These are phyloP conservation scores for Monoplex corrugatus DNA, from an alignment of 2,888 invertebrate genomes.

Conservation along the genomic window DNA sequence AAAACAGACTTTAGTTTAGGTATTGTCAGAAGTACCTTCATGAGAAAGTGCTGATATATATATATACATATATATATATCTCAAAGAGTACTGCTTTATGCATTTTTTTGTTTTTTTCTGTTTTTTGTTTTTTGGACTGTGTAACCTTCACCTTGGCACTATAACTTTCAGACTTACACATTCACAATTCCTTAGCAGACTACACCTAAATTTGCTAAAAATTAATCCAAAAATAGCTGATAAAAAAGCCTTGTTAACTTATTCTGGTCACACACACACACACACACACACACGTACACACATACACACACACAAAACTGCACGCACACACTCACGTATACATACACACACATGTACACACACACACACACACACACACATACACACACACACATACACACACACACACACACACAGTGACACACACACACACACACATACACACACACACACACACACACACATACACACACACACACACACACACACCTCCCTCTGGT, in stretches of 20 bases:
- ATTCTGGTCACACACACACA: neutral
- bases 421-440: slow-evolving; percentile 24
- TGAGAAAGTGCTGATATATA: too few species aligned
- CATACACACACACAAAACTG: slow-evolving; percentile 20
- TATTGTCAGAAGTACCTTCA: too few species aligned
- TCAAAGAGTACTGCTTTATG: too few species aligned
- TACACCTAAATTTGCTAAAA: neutral
- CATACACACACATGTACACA: slow-evolving; percentile 4
- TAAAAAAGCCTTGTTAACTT: too few species aligned
- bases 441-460: slow-evolving; percentile 14
- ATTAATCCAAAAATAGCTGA: too few species aligned
- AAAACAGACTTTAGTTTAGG: too few species aligned
- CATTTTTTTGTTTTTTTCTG: too few species aligned
- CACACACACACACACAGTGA: neutral
- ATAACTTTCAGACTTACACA: neutral
- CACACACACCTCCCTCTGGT: neutral
- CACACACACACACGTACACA: slow-evolving; percentile 29
- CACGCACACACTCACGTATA: slow-evolving; percentile 18
- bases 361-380: neutral
- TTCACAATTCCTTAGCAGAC: too few species aligned
- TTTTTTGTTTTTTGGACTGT: too few species aligned
- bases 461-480: slow-evolving; percentile 12
- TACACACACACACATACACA: slow-evolving; percentile 1
- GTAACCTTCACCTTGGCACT: neutral
- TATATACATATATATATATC: neutral